A percentile compares a stretch with the other conserved stretches of the same genome.
Evolutionary conservation across 1,140 invertebrate genomes (phyloP).

Genomic region (Oscheius sp.): DNA sequence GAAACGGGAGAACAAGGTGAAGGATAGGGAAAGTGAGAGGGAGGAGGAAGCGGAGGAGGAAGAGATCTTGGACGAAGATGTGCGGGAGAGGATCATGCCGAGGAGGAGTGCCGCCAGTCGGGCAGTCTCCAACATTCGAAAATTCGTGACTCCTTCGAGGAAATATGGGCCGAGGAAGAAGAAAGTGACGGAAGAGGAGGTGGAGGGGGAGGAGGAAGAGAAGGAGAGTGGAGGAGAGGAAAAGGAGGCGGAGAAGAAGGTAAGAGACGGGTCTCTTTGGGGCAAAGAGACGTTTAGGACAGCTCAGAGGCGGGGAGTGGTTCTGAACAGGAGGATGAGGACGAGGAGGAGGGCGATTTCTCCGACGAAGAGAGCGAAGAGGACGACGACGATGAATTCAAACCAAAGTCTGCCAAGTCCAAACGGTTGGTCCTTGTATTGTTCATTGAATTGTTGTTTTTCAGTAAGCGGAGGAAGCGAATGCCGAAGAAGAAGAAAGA

Average conservation of each 20-base stretch:
- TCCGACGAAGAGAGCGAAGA: slow-evolving; percentile 46
- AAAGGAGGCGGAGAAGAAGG: neutral
- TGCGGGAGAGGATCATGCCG: slow-evolving; percentile 29
- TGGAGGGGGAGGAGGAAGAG: slow-evolving; percentile 4
- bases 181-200: slow-evolving; percentile 11
- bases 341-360: slow-evolving; percentile 44
- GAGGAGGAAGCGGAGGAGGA: slow-evolving; percentile 35
- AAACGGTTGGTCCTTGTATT: slow-evolving; percentile 2
- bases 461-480: slow-evolving; percentile 19
- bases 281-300: neutral
- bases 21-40: slow-evolving; percentile 15
- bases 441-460: neutral
- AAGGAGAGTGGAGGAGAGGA: slow-evolving; percentile 4
- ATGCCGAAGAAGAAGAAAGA: slow-evolving; percentile 47
- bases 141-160: slow-evolving; percentile 10
- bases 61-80: slow-evolving; percentile 24
- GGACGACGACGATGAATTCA: slow-evolving; percentile 30
- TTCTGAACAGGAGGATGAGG: slow-evolving; percentile 48
- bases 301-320: slow-evolving; percentile 36
- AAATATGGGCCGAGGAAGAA: slow-evolving; percentile 23
- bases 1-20: slow-evolving; percentile 6
- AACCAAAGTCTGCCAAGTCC: slow-evolving; percentile 29
- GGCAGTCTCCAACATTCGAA: slow-evolving; percentile 15
- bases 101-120: slow-evolving; percentile 31
- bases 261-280: neutral